Conservation (phyloP, 1,140 invertebrate species). For the Bactericera cockerelli region DNA sequence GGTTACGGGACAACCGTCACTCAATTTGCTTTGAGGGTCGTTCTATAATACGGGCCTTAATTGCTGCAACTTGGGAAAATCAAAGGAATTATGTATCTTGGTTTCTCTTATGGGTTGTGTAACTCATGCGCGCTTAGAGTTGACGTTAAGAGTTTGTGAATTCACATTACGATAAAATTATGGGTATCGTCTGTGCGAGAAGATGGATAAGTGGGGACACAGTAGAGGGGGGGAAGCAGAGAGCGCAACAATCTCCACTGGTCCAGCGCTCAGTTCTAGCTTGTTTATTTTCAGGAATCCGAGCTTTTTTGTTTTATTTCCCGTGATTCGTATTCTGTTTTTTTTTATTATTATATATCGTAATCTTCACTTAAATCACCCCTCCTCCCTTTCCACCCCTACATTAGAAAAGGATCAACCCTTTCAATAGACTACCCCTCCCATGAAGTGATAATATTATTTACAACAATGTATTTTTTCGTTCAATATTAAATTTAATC, state of each 20-base stretch:
- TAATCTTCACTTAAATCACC: neutral
- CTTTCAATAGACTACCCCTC: neutral
- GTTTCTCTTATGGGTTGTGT: neutral
- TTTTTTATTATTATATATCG: neutral
- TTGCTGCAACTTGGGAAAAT: too few relatives aligned
- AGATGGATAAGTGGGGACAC: neutral
- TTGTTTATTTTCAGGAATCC: neutral
- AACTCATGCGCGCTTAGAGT: neutral
- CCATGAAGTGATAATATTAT: neutral
- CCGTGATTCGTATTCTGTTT: neutral
- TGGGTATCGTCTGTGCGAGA: neutral
- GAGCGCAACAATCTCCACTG: neutral
- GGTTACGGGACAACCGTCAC: too few relatives aligned
- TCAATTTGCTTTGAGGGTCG: too few relatives aligned
- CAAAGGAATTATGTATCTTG: too few relatives aligned
- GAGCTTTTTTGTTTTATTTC: neutral
- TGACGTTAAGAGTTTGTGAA: neutral
- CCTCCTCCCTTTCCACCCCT: slow-evolving; percentile 6
- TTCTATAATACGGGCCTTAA: too few relatives aligned
- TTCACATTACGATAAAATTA: neutral
- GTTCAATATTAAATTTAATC: too few relatives aligned
- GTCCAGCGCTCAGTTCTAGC: neutral
- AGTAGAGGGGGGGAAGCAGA: neutral
- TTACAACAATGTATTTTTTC: too few relatives aligned
- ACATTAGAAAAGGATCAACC: neutral